Evolutionary conservation across 2,888 invertebrate species (phyloP), one percentile per base, ranked within the genome.

Genomic region (Choreutis nemorana): DNA sequence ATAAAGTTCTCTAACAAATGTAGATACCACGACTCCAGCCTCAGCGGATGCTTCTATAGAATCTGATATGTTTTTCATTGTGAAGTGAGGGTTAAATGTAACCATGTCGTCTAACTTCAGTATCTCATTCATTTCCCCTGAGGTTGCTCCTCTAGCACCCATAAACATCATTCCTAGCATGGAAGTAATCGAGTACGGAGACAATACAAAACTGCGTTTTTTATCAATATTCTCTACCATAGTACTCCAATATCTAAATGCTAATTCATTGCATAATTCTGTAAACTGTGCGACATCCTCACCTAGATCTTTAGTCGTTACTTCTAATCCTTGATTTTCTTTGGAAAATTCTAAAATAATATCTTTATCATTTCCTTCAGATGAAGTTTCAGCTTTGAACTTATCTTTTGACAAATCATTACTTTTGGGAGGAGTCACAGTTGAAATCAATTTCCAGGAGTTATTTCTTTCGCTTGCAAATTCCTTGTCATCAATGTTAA

Each of bases 111-210:
- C 94, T 9, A 94, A 70, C 45, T 87, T 86, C 0, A 94, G 70
- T 7, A 94, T 84, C 49, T 92, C 91, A 52, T 94, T 93, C 89
- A 94, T 91, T 79, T 93, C 91, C 0, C 90, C 91, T 0, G 94
- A 93, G 0, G 94, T 94, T 2, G 90, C 84, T 2, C 93, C 93
- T 40, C 90, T 82, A 0, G 94, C 92, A 0, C 93, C 93, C 45
- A 94, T 81, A 57, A 93, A 94, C 34, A 94, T 87, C 93, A 94
- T 93, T 0, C 92, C 91, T n/a, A 94, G 62, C 68, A 91, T 84
- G 1, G 93, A 92, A 1, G 90, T 90, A 31, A 91, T 83, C 0
- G 92, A 91, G 50, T 92, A 94, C 0, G 93, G 93, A 1, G 92
- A 92, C 10, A 93, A 64, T 6, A 91, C 86, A 41, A 93, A 81